phyloP scores from a whole-genome alignment of 2,797 vertebrate species.

The Melanotaenia trifasciata region DNA sequence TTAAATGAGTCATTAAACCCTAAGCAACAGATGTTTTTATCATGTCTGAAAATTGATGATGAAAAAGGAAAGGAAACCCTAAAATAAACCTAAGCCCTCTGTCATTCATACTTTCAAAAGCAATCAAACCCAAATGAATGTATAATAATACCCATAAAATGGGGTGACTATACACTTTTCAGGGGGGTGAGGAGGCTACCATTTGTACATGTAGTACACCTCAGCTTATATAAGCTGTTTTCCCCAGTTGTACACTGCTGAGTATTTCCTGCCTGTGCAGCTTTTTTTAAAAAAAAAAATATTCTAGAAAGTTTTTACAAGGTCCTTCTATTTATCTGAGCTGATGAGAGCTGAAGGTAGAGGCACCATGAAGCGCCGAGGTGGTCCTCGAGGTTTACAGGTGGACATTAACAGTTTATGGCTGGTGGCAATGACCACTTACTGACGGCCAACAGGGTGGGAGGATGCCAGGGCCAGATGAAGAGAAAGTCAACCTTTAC shows the following conservation, averaged over 20 bases:
- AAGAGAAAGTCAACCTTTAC: constrained; percentile 25
- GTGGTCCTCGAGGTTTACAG: constrained; percentile 54
- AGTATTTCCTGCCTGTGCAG: not conserved
- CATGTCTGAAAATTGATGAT: not conserved
- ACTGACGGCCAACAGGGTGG: constrained; percentile 14
- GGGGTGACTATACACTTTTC: too few relatives aligned
- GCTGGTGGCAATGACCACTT: constrained; percentile 53
- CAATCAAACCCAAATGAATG: not conserved
- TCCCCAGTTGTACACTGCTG: not conserved
- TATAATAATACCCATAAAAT: not conserved
- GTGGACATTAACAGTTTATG: constrained; percentile 50
- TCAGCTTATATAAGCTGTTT: not conserved
- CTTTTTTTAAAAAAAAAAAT: not conserved
- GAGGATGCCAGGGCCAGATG: not conserved
- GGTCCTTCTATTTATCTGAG: not conserved
- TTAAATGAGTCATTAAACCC: constrained; percentile 2
- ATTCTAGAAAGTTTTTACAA: constrained; percentile 10
- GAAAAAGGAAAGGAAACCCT: not conserved
- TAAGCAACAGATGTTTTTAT: not conserved
- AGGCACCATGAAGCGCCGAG: constrained; percentile 20
- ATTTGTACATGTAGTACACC: not conserved
- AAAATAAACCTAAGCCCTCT: too few relatives aligned
- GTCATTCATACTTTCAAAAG: not conserved
- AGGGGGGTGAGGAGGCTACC: too few relatives aligned
- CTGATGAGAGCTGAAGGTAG: constrained; percentile 1